Conservation (phyloP, 2,797 vertebrate species). For the Sciaenops ocellatus region DNA sequence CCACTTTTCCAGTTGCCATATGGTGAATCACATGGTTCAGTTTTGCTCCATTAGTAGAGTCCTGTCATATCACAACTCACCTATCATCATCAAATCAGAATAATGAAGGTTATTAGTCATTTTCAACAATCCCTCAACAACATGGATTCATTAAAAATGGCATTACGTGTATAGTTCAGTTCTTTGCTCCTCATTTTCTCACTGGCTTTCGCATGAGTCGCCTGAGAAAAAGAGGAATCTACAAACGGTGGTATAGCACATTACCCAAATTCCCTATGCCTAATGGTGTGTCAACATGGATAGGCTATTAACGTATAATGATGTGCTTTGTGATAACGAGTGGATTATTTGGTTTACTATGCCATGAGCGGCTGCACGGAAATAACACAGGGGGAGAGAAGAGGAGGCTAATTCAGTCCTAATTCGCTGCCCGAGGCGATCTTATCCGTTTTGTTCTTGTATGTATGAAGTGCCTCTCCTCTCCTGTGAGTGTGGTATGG, state of each 20-base stretch:
- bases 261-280: constrained; percentile 72
- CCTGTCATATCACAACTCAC: constrained; percentile 55
- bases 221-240: constrained; percentile 48
- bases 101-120: constrained; percentile 66
- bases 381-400: constrained; percentile 66
- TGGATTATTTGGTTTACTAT: constrained; percentile 79
- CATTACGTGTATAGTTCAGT: constrained; percentile 17
- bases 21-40: constrained; percentile 41
- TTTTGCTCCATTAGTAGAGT: constrained; percentile 37
- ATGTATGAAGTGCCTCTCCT: constrained; percentile 70
- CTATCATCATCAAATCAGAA: constrained; percentile 64
- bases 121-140: constrained; percentile 36
- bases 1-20: constrained; percentile 13
- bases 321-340: constrained; percentile 76
- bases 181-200: constrained; percentile 34
- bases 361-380: constrained; percentile 74
- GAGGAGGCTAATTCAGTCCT: constrained; percentile 70
- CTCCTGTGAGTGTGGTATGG: constrained; percentile 63
- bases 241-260: constrained; percentile 63
- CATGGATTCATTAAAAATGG: constrained; percentile 37
- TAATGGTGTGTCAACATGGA: constrained; percentile 76
- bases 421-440: constrained; percentile 67
- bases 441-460: constrained; percentile 71
- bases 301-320: constrained; percentile 77
- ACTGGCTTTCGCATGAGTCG: constrained; percentile 33